Evolutionary conservation across 1,140 invertebrate species (phyloP).

Genomic region (Drosophila paulistorum): DNA sequence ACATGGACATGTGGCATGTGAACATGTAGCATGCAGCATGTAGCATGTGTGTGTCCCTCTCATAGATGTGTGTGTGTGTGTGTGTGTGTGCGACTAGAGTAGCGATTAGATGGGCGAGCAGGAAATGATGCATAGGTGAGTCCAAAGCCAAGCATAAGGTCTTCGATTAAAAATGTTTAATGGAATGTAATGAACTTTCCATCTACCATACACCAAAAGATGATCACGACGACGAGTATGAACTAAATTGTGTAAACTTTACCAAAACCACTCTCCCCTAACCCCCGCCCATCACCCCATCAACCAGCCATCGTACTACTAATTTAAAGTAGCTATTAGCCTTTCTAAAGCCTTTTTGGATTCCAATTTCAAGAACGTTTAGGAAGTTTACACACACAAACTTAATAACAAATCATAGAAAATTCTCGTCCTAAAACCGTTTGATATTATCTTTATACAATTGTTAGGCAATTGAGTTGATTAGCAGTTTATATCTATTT

Average conservation of each 20-base stretch:
- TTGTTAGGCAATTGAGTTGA: too few species aligned
- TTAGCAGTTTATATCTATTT: too few species aligned
- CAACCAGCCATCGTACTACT: background rate
- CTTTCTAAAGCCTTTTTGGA: background rate
- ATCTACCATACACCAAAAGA: background rate
- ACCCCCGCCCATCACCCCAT: background rate
- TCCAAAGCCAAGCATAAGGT: constrained; percentile 22
- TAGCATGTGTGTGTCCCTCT: constrained; percentile 6
- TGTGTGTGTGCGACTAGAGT: constrained; percentile 30
- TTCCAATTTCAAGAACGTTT: background rate
- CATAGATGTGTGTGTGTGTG: background rate
- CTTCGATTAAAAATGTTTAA: constrained; percentile 28
- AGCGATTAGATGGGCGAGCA: constrained; percentile 58
- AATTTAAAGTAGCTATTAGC: constrained; percentile 6
- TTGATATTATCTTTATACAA: too few species aligned
- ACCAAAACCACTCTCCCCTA: background rate
- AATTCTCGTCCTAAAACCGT: too few species aligned
- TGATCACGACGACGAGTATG: constrained; percentile 21
- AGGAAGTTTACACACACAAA: too few species aligned
- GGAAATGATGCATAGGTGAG: constrained; percentile 33
- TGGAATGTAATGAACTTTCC: constrained; percentile 47
- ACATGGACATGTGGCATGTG: constrained; percentile 36
- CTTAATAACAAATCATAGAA: too few species aligned
- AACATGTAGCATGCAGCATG: constrained; percentile 14
- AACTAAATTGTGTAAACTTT: constrained; percentile 8